Evolutionary conservation across 2,888 invertebrate species (phyloP), one percentile per base, ranked within the genome.

Genomic region (Erynnis tages): DNA sequence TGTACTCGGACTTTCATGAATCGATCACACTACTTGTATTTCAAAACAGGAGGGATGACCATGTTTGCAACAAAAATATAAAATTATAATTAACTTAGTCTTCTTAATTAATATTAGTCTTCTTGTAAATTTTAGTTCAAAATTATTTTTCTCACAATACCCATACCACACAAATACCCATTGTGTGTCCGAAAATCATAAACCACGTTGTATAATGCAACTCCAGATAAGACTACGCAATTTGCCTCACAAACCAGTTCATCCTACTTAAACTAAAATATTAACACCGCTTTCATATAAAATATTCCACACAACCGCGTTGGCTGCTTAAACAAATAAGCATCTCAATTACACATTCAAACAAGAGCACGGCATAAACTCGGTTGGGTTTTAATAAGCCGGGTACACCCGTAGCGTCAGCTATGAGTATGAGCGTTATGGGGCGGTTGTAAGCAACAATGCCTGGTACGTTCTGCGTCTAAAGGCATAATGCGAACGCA

Each of bases 391-490:
- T 79, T 80, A 79, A 79, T 79, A 79, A 77, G 75, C 63, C 67
- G 65, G 67, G 62, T 63, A 57, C 60, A 59, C 63, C 59, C 62
- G 64, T 63, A 61, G 73, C 74, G 78, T 79, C 76, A 71, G 75
- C 72, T 79, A 78, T 75, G 50, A 79, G 76, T 79, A 73, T 75
- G 75, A 76, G n/a, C 68, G 73, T 71, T 75, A 77, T 76, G 77
- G 78, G 79, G 73, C 66, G 71, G 76, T 75, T 76, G 73, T 74
- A 76, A 76, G 75, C 67, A 71, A 74, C 69, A 75, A 72, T 69
- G 66, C 73, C 73, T 62, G 58, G 54, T 60, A 61, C 44, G 45
- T 50, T 59, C 64, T 59, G 60, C 62, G 71, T 66, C 65, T 72
- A 73, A 73, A 78, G 73, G 72, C 72, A 76, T 78, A 76, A 80